These are phyloP conservation scores for Gerosis bhagava DNA, from an alignment of 2,888 invertebrate species.

Conservation along the genomic window DNA sequence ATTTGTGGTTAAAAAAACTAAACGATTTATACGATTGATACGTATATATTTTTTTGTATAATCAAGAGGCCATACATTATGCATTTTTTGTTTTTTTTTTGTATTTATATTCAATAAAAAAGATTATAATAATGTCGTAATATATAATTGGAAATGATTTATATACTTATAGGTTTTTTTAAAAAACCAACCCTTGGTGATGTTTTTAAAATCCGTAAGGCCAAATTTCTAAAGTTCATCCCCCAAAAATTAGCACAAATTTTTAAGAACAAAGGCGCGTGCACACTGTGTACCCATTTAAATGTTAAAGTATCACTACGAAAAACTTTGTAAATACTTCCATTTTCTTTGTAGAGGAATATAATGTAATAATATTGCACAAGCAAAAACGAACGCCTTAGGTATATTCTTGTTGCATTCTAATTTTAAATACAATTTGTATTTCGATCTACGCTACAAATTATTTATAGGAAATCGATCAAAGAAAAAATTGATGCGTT, in stretches of 20 bases:
- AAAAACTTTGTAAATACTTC: constrained; percentile 21
- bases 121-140: no score
- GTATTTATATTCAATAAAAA: constrained; percentile 42
- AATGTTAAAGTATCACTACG: background rate
- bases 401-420: no score
- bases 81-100: constrained; percentile 44
- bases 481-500: no score
- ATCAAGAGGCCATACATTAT: constrained; percentile 57
- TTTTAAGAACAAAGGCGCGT: constrained; percentile 46
- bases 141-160: constrained; percentile 39
- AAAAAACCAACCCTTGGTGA: constrained; percentile 45
- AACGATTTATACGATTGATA: constrained; percentile 37
- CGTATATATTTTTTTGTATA: constrained; percentile 67
- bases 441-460: no score
- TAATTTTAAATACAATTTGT: no score
- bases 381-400: no score
- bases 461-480: no score
- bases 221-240: constrained; percentile 50
- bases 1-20: constrained; percentile 40
- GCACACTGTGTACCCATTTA: constrained; percentile 36
- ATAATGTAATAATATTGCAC: no score
- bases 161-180: no score
- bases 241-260: constrained; percentile 65
- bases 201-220: constrained; percentile 42
- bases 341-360: background rate